phyloP scores from a whole-genome alignment of 2,888 invertebrate species.

The Amphipoea oculea region DNA sequence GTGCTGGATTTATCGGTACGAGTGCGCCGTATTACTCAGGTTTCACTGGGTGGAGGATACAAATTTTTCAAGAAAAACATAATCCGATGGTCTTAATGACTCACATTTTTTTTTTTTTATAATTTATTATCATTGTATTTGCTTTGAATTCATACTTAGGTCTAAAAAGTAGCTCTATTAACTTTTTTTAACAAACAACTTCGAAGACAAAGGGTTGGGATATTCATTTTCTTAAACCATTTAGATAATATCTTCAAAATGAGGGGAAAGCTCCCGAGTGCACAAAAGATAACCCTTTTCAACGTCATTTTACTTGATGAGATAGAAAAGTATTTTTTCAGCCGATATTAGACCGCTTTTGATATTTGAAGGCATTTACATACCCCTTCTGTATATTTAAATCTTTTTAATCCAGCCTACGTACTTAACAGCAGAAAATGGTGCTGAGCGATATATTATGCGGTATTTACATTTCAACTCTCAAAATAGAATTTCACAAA shows the following conservation, averaged over 20 bases:
- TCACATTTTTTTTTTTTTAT: not conserved
- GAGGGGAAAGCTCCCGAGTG: constrained; percentile 36
- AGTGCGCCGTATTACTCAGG: constrained; percentile 9
- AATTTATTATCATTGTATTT: not conserved
- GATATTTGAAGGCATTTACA: constrained; percentile 3
- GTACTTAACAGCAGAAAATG: constrained; percentile 14
- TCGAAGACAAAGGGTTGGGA: constrained; percentile 34
- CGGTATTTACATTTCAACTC: not conserved
- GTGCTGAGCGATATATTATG: not conserved
- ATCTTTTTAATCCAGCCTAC: constrained; percentile 25
- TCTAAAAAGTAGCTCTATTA: constrained; percentile 5
- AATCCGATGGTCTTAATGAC: not conserved
- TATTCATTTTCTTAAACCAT: constrained; percentile 45
- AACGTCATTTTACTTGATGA: constrained; percentile 57
- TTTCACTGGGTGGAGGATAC: not conserved
- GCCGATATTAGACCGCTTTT: constrained; percentile 29
- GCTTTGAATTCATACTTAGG: not conserved
- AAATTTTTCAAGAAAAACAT: constrained; percentile 3
- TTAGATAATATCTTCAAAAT: constrained; percentile 57
- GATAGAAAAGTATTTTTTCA: constrained; percentile 49
- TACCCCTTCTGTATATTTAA: constrained; percentile 13
- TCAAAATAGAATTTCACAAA: constrained; percentile 8
- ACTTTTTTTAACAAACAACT: constrained; percentile 27
- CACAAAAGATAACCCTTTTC: constrained; percentile 48
- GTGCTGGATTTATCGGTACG: constrained; percentile 30